Conservation (phyloP, 2,888 invertebrate genomes). For the Pterobdella sp. region DNA sequence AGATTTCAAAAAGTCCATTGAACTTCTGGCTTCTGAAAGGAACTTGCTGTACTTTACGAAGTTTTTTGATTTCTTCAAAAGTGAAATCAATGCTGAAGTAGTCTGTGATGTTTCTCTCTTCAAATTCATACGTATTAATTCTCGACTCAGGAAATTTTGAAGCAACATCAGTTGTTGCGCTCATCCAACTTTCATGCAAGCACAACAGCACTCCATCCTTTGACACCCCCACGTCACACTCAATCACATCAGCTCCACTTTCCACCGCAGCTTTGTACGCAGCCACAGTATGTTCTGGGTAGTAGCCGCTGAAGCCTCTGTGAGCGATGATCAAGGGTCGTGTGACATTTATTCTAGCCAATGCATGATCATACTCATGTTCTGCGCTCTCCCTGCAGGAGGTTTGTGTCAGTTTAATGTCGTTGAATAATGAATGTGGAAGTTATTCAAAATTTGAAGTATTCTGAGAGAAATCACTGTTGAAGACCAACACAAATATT, state of each 20-base stretch:
- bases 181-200: constrained; percentile 37
- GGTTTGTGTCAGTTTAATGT: too few relatives aligned
- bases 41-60: constrained; percentile 33
- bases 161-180: constrained; percentile 35
- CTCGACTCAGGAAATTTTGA: constrained; percentile 26
- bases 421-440: too few relatives aligned
- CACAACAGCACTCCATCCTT: constrained; percentile 36
- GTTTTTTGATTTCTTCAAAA: constrained; percentile 33
- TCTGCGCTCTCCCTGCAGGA: too few relatives aligned
- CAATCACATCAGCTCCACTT: constrained; percentile 39
- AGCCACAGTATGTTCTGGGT: constrained; percentile 38
- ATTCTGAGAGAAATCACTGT: too few relatives aligned
- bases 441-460: too few relatives aligned
- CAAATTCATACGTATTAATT: constrained; percentile 29
- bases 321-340: constrained; percentile 39
- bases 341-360: constrained; percentile 29
- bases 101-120: constrained; percentile 29
- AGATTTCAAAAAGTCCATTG: constrained; percentile 32
- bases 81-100: constrained; percentile 39
- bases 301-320: constrained; percentile 36
- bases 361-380: constrained; percentile 30
- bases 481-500: too few relatives aligned
- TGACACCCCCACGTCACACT: constrained; percentile 38
- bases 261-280: constrained; percentile 35
- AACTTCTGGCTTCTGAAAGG: constrained; percentile 34